Evolutionary conservation across 2,888 invertebrate species (phyloP), one percentile per base, ranked within the genome.

Genomic region (Operophtera brumata): DNA sequence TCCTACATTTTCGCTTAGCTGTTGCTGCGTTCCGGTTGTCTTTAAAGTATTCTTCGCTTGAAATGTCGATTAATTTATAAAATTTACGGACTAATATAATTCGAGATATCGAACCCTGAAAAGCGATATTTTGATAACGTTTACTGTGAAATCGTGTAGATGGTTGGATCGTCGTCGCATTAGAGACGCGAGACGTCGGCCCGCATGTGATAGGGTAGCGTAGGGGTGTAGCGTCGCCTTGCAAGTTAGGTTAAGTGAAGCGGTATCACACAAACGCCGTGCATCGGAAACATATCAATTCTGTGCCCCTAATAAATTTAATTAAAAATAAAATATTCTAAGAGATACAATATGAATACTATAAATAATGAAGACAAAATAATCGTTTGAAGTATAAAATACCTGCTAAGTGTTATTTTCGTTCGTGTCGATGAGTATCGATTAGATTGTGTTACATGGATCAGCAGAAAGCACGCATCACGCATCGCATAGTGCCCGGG

Each of bases 241-340:
- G 87, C 86, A 86, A 88, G 80, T 84, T 90, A 90, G 90, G 80
- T 84, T 89, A 89, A 90, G 89, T 84, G 81, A 88, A 85, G 79
- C 89, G 90, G 89, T 89, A 90, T 80, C 84, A 91, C 91, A 92
- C 92, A 93, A 93, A 92, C 92, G 91, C 93, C 92, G 92, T 91
- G 78, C 92, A 92, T 93, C 93, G 92, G 86, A 93, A 93, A 94
- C 94, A 94, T 94, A 94, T 94, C 94, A 94, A 93, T 92, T 92
- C 92, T 93, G 93, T 93, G 93, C 94, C 94, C 93, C 93, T 93
- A 92, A 92, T 92, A 89, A 89, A 85, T 81, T 83, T 88, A 89
- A 82, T 84, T 87, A 84, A 87, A 73, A 20, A 20, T 20, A 76
- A 84, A 57, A 79, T 87, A 87, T 86, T 82, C 82, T 90, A 89